Evolutionary conservation across 1,140 invertebrate species (phyloP).

Genomic region (Magallana angulata): DNA sequence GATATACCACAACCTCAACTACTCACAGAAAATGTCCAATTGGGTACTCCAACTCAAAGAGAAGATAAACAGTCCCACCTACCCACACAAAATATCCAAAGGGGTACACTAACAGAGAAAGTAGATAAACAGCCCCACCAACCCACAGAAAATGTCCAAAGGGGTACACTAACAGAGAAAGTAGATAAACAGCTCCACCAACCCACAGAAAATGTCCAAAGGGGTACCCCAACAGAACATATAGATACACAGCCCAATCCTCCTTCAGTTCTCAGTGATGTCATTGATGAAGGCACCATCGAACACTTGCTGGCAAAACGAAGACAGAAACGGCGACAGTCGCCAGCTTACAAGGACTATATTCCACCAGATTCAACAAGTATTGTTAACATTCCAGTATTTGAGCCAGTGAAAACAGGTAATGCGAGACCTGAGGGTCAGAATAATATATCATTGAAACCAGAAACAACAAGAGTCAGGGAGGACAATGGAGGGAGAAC

Average conservation of each 20-base stretch:
- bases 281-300: conserved; percentile 1
- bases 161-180: background rate
- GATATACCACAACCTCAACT: too few relatives aligned
- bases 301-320: background rate
- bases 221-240: background rate
- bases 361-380: background rate
- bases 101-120: too few relatives aligned
- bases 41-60: too few relatives aligned
- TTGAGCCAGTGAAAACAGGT: background rate
- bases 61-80: background rate
- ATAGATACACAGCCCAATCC: background rate
- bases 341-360: background rate
- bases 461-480: background rate
- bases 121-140: background rate
- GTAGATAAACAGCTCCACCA: background rate
- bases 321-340: conserved; percentile 2
- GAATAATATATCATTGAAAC: background rate
- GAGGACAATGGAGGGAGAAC: background rate
- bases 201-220: background rate
- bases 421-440: background rate
- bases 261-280: conserved; percentile 3
- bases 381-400: background rate
- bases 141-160: background rate
- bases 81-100: too few relatives aligned
- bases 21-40: too few relatives aligned